Percentiles rank a stretch among this genome's conserved stretches.
These are phyloP conservation scores for Xiphophorus birchmanni DNA, from an alignment of 2,797 vertebrate species.

Conservation along the genomic window DNA sequence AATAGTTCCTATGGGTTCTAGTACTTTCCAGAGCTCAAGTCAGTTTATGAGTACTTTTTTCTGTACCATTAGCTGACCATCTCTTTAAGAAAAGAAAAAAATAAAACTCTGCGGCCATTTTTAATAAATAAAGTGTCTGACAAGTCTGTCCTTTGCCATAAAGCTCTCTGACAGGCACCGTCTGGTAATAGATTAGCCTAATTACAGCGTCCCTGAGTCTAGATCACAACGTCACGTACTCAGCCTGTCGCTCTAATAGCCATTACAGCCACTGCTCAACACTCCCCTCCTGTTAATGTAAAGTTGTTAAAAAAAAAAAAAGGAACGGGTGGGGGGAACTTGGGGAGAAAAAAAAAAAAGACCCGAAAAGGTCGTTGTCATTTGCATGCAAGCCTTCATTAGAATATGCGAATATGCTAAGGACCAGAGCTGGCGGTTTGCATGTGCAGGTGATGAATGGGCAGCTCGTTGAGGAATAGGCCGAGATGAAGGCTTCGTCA, in stretches of 20 bases:
- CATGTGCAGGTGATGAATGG: conserved; percentile 97
- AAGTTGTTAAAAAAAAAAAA: conserved; percentile 86
- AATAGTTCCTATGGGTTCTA: conserved; percentile 25
- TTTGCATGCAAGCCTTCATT: conserved; percentile 99
- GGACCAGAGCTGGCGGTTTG: conserved; percentile 90
- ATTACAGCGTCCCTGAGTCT: conserved; percentile 93
- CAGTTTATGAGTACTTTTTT: conserved; percentile 9
- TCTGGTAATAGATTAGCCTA: conserved; percentile 98
- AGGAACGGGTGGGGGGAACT: conserved; percentile 70
- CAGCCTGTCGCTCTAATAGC: conserved; percentile 72
- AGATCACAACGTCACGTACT: conserved; percentile 91
- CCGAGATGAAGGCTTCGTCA: conserved; percentile 91
- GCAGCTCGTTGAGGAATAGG: conserved; percentile 85
- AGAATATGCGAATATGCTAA: conserved; percentile 99
- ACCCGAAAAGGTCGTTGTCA: conserved; percentile 93
- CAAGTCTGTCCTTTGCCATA: conserved; percentile 91
- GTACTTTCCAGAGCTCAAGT: conserved; percentile 36
- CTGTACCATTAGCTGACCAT: conserved; percentile 47
- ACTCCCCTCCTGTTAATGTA: conserved; percentile 86
- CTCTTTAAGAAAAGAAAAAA: conserved; percentile 26
- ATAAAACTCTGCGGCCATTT: conserved; percentile 42
- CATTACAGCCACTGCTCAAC: conserved; percentile 69
- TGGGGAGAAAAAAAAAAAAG: conserved; percentile 69
- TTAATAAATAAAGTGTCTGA: conserved; percentile 81
- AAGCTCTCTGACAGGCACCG: conserved; percentile 89